Evolutionary conservation across 2,888 invertebrate genomes (phyloP), one percentile per base, ranked within the genome.

Genomic region (Seladonia tumulorum): DNA sequence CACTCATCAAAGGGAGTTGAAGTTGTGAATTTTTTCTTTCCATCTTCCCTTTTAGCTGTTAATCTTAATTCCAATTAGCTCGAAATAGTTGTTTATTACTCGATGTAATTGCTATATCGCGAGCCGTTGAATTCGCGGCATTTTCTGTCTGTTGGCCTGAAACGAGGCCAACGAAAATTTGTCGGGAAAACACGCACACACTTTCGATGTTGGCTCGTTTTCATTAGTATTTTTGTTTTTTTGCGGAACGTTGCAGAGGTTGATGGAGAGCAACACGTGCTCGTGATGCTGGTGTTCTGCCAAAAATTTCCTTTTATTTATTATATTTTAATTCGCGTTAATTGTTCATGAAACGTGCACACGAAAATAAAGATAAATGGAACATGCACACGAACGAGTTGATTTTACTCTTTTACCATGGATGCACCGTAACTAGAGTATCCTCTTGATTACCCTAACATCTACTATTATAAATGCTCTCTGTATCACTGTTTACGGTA

Each of bases 261-360:
- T 18, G 29, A 72, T 22, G 72, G 29, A 49, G 49, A 49, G 72
- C 49, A 72, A 72, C 72, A 72, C 35, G 72, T 72, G 49, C 49
- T 5, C 10, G 25, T 22, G 29, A 22, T 22, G 68, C 39, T 68
- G 68, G 68, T 7, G 12, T 10, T 22, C 12, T 0, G 42, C 68
- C 35, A 68, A 35, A 35, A 18, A 68, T 42, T 68, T 68, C 7
- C 18, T 42, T 66, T 66, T 66, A 66, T 66, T 66, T 66, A 66
- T 35, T 66, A 35, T 66, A 66, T 35, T 66, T 66, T 66, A 35
- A 66, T 66, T 16, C 18, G 35, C 35, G 68, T 39, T 68, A 39
- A 39, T 39, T 68, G 68, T 42, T 42, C 42, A 4, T 4, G 39
- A 68, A 42, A 68, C 66, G 22, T 39, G 22, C 39, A 2, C n/a